Conservation (phyloP, 2,797 vertebrate genomes). For the Falco rusticolus region DNA sequence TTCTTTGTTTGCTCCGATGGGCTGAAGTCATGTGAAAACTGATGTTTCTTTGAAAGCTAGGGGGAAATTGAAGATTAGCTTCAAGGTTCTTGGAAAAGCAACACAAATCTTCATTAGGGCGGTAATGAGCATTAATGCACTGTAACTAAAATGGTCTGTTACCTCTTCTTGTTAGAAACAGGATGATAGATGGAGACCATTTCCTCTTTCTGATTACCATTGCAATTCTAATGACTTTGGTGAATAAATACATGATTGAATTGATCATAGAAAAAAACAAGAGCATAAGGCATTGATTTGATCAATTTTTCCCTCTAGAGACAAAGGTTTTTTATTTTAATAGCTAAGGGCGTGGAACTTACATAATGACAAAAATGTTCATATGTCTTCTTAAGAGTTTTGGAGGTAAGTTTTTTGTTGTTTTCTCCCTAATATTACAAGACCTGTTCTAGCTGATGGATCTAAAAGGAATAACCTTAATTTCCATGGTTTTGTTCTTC, state of each 20-base stretch:
- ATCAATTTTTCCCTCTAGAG: neutral
- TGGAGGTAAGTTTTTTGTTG: neutral
- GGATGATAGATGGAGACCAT: slow-evolving; percentile 67
- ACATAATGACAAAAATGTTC: neutral
- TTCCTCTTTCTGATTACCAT: slow-evolving; percentile 62
- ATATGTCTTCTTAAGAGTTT: neutral
- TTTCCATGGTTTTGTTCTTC: neutral
- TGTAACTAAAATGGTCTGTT: slow-evolving; percentile 73
- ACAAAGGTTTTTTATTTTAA: slow-evolving; percentile 14
- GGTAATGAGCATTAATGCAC: slow-evolving; percentile 74
- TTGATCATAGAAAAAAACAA: neutral
- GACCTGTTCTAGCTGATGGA: neutral
- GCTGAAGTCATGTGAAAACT: slow-evolving; percentile 36
- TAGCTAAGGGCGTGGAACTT: neutral
- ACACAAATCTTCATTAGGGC: slow-evolving; percentile 75
- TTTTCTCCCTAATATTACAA: neutral
- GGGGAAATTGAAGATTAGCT: slow-evolving; percentile 64
- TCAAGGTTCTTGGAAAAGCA: slow-evolving; percentile 64
- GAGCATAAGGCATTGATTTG: slow-evolving; percentile 37
- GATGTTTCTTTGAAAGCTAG: slow-evolving; percentile 46
- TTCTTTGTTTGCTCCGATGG: neutral
- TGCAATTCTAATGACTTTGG: slow-evolving; percentile 60
- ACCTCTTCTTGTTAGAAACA: slow-evolving; percentile 66
- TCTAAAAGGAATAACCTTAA: neutral
- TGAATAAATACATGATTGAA: slow-evolving; percentile 55